Evolutionary conservation across 2,888 invertebrate genomes (phyloP).

Genomic region (Rugalucina vietnamica): DNA sequence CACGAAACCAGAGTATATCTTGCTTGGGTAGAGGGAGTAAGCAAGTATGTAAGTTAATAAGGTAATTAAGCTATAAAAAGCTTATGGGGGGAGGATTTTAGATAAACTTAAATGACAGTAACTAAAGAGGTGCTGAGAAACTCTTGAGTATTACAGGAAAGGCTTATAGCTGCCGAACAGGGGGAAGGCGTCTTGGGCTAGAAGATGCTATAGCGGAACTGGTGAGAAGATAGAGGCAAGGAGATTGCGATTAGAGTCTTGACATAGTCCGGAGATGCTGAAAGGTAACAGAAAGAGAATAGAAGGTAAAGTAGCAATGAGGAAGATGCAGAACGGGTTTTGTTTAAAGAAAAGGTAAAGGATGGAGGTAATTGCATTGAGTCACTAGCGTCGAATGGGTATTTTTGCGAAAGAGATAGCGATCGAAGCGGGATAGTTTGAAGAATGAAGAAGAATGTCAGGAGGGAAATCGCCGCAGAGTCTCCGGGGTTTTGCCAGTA

Average conservation of each 20-base stretch:
- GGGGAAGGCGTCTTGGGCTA: not conserved
- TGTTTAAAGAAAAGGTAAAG: not conserved
- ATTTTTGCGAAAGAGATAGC: not conserved
- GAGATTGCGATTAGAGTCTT: not conserved
- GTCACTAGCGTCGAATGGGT: not conserved
- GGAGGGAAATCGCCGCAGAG: not conserved
- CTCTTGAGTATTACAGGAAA: not conserved
- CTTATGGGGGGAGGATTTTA: not conserved
- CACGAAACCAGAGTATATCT: not conserved
- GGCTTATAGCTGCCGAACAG: not conserved
- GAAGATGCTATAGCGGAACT: not conserved
- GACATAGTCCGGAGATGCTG: slow-evolving; percentile 4
- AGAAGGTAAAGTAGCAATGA: not conserved
- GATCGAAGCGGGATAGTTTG: not conserved
- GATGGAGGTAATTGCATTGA: not conserved
- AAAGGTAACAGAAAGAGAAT: not conserved
- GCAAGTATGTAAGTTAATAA: not conserved
- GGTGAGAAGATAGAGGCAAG: not conserved
- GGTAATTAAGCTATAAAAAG: not conserved
- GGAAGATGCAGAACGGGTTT: not conserved
- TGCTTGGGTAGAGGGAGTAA: not conserved
- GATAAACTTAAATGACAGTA: not conserved
- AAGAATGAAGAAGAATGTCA: not conserved
- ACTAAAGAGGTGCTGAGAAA: not conserved
- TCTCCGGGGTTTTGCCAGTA: too few relatives aligned